Evolutionary conservation across 2,113 vertebrate species (phyloP).

Genomic region (Todiramphus saurophagus): DNA sequence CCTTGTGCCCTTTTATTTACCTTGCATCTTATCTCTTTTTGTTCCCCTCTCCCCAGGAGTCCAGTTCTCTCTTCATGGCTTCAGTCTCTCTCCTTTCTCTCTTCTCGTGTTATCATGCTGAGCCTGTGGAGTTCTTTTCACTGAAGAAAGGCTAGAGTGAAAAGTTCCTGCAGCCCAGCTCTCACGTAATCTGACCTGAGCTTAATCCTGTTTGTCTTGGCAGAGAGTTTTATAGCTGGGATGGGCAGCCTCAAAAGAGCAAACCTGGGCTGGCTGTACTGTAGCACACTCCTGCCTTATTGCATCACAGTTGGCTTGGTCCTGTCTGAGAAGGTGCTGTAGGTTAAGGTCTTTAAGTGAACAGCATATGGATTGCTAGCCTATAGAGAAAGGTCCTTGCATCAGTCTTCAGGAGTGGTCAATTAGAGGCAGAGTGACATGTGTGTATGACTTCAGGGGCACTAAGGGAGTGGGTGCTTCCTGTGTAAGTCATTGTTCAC

Average conservation of each 20-base stretch:
- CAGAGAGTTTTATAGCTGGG: neutral
- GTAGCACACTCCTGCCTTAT: neutral
- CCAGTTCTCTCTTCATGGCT: neutral
- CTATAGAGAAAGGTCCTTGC: neutral
- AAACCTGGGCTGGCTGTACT: neutral
- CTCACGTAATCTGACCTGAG: neutral
- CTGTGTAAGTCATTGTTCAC: neutral
- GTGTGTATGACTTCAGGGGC: neutral
- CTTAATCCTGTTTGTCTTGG: slow-evolving; percentile 29
- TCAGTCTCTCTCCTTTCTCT: neutral
- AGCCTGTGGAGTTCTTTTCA: neutral
- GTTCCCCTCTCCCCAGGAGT: neutral
- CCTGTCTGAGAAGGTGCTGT: neutral
- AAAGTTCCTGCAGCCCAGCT: slow-evolving; percentile 3
- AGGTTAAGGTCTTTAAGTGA: neutral
- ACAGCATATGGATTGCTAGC: neutral
- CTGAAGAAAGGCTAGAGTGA: neutral
- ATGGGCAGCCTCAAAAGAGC: neutral
- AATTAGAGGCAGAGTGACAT: neutral
- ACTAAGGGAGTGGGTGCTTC: neutral
- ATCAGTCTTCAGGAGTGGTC: neutral
- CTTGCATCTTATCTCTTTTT: slow-evolving; percentile 10
- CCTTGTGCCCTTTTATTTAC: slow-evolving; percentile 21
- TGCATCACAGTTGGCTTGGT: neutral
- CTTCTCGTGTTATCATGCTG: neutral